These are phyloP conservation scores for Oceanodroma leucorhoa DNA, from an alignment of 2,797 vertebrate species.

Conservation along the genomic window DNA sequence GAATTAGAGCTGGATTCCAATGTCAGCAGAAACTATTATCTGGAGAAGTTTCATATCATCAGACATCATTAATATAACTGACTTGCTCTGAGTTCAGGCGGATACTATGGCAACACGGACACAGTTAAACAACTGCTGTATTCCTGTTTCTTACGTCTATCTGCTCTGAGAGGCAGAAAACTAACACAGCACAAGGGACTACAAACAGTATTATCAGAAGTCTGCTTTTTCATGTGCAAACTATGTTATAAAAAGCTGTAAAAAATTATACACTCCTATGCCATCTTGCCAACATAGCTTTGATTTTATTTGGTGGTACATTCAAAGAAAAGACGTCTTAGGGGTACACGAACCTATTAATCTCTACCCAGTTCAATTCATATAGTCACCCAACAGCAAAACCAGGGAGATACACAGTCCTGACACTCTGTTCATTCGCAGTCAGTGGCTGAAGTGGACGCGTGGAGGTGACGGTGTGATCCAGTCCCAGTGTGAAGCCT, in stretches of 20 bases:
- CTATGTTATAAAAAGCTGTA: neutral
- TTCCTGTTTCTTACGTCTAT: neutral
- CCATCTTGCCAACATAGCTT: neutral
- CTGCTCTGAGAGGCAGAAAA: neutral
- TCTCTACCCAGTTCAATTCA: neutral
- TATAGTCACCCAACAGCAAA: neutral
- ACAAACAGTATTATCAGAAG: neutral
- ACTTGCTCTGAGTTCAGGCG: neutral
- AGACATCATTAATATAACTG: neutral
- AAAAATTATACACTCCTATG: neutral
- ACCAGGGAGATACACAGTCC: accelerated
- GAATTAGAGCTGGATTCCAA: neutral
- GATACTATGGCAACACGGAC: neutral
- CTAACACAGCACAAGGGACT: neutral
- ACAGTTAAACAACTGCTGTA: neutral
- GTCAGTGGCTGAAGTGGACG: neutral
- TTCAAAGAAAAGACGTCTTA: neutral
- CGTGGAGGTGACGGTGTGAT: neutral
- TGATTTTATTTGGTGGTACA: neutral
- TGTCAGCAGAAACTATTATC: neutral
- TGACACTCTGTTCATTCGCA: neutral
- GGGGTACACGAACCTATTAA: neutral
- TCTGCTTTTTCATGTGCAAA: neutral
- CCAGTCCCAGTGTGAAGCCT: neutral
- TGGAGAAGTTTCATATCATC: neutral